Conservation (phyloP, 2,113 vertebrate genomes). For the Odobenus rosmarus region DNA sequence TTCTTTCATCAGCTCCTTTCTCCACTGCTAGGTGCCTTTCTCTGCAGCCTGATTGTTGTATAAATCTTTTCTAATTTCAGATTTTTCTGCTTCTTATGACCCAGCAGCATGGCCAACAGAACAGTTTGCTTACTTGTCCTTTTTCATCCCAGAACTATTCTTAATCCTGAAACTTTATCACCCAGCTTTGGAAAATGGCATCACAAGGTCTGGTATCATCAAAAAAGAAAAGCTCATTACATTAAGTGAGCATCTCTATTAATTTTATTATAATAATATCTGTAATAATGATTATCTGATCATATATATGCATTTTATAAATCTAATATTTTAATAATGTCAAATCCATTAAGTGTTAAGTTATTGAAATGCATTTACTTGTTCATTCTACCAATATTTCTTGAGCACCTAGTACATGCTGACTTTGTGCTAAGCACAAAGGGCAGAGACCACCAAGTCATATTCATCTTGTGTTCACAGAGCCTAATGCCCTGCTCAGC, state of each 20-base stretch:
- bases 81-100: not conserved
- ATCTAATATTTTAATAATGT: not conserved
- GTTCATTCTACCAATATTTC: not conserved
- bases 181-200: not conserved
- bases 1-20: not conserved
- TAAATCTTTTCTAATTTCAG: not conserved
- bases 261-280: not conserved
- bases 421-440: not conserved
- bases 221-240: not conserved
- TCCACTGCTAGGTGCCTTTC: not conserved
- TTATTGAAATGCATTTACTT: not conserved
- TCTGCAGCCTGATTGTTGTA: not conserved
- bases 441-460: not conserved
- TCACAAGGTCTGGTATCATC: not conserved
- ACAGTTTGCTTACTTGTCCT: not conserved
- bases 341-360: constrained; percentile 1
- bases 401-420: not conserved
- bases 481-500: not conserved
- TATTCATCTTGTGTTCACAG: not conserved
- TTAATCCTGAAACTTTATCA: not conserved
- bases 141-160: not conserved
- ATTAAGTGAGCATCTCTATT: not conserved
- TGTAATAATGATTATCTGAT: not conserved
- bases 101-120: not conserved
- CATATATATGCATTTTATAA: not conserved